These are phyloP conservation scores for Hydractinia symbiolongicarpus DNA, from an alignment of 30 jellyfish, hydroid and myxozoan genomes.

Conservation along the genomic window DNA sequence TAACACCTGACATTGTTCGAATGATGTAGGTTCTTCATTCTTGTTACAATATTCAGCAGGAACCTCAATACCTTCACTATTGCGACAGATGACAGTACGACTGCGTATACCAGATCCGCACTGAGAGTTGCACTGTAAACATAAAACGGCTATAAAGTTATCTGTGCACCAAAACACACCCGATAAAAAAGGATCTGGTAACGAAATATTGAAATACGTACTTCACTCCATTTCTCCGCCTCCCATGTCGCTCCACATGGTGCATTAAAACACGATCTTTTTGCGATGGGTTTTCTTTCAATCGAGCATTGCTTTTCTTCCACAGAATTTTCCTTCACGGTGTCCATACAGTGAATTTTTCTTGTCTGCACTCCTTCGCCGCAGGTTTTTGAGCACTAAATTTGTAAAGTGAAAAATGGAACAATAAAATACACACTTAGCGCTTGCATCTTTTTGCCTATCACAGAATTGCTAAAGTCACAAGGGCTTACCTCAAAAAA, in stretches of 20 bases:
- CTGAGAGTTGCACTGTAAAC: constrained; percentile 73
- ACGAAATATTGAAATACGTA: constrained; percentile 11
- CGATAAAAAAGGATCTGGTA: neutral
- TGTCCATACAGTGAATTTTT: constrained; percentile 38
- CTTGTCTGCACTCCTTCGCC: constrained; percentile 72
- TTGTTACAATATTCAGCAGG: constrained; percentile 67
- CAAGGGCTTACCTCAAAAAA: neutral
- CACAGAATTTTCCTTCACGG: constrained; percentile 21
- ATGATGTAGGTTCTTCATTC: constrained; percentile 47
- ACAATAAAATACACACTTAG: too few species aligned
- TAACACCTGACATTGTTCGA: constrained; percentile 49
- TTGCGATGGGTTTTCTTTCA: constrained; percentile 47
- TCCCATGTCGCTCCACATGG: constrained; percentile 80
- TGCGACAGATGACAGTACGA: constrained; percentile 67
- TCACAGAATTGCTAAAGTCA: too few species aligned
- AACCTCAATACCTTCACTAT: constrained; percentile 33
- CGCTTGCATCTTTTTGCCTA: too few species aligned
- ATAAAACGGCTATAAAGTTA: too few species aligned
- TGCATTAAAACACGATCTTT: constrained; percentile 51
- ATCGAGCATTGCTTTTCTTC: constrained; percentile 53
- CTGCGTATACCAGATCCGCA: constrained; percentile 90
- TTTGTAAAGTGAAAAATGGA: neutral
- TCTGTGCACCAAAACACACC: too few species aligned
- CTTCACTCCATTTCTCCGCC: constrained; percentile 70
- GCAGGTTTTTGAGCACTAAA: constrained; percentile 73